These are phyloP conservation scores for Labeo rohita DNA, from an alignment of 2,113 vertebrate genomes.

Conservation along the genomic window DNA sequence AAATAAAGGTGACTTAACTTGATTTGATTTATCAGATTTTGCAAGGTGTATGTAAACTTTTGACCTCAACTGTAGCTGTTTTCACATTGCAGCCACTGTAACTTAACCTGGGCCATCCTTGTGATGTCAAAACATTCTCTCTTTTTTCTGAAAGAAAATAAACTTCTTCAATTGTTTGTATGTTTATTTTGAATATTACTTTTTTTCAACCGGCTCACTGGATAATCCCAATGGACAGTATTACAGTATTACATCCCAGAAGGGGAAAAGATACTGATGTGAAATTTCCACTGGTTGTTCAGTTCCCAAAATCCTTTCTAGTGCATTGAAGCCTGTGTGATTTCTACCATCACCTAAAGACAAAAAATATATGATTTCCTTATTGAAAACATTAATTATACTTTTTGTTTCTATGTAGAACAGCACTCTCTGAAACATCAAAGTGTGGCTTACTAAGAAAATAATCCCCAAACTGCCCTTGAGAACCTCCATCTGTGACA, in stretches of 20 bases:
- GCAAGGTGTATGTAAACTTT: no score
- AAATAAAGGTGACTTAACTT: no score
- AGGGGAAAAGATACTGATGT: neutral
- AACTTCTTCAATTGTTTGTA: neutral
- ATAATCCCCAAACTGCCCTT: conserved; percentile 12
- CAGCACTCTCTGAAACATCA: neutral
- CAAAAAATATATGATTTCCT: neutral
- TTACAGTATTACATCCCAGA: conserved; percentile 28
- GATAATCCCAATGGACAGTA: neutral
- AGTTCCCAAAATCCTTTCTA: neutral
- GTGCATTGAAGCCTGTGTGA: neutral
- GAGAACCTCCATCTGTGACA: conserved; percentile 21
- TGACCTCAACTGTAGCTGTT: neutral
- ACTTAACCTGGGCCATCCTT: neutral
- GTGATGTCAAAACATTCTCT: neutral
- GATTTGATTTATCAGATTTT: no score
- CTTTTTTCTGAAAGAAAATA: neutral
- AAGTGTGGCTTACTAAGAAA: neutral
- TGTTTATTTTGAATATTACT: neutral
- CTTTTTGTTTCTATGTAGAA: neutral
- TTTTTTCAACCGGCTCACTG: neutral
- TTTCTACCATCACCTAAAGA: neutral
- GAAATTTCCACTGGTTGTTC: conserved; percentile 24
- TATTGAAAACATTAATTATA: neutral
- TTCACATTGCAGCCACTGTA: neutral